Evolutionary conservation across 2,797 vertebrate genomes (phyloP).

Genomic region (Eleutherodactylus coqui): DNA sequence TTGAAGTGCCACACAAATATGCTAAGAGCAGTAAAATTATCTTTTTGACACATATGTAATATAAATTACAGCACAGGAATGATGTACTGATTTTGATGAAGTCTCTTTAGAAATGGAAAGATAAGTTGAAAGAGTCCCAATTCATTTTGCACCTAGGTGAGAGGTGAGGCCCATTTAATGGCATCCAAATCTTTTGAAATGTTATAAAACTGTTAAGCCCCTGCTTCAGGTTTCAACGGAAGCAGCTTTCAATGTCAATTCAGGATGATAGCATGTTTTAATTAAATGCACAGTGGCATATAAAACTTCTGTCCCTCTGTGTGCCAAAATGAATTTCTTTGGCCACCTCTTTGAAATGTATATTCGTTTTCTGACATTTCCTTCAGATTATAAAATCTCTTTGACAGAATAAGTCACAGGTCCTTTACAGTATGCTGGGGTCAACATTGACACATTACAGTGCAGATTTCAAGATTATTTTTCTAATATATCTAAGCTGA

Average conservation of each 20-base stretch:
- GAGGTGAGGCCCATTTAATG: neutral
- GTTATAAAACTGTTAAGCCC: neutral
- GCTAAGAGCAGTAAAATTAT: neutral
- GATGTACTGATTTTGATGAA: neutral
- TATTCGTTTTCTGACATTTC: neutral
- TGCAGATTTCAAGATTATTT: no score
- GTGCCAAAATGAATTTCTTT: neutral
- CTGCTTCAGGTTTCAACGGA: neutral
- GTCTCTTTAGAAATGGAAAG: neutral
- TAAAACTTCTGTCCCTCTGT: neutral
- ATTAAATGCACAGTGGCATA: neutral
- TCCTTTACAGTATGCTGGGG: neutral
- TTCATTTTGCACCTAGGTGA: neutral
- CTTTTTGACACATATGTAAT: neutral
- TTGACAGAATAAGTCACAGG: neutral
- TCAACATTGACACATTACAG: neutral
- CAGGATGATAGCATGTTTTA: constrained; percentile 1
- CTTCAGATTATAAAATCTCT: neutral
- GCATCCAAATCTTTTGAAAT: neutral
- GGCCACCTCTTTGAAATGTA: neutral
- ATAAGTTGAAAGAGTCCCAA: neutral
- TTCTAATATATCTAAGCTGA: no score
- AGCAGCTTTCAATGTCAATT: neutral
- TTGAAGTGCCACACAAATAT: constrained; percentile 13
- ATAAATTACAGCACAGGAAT: neutral